Evolutionary conservation across 30 jellyfish, hydroid and myxozoan species (phyloP).

Genomic region (Chrysaora quinquecirrha): DNA sequence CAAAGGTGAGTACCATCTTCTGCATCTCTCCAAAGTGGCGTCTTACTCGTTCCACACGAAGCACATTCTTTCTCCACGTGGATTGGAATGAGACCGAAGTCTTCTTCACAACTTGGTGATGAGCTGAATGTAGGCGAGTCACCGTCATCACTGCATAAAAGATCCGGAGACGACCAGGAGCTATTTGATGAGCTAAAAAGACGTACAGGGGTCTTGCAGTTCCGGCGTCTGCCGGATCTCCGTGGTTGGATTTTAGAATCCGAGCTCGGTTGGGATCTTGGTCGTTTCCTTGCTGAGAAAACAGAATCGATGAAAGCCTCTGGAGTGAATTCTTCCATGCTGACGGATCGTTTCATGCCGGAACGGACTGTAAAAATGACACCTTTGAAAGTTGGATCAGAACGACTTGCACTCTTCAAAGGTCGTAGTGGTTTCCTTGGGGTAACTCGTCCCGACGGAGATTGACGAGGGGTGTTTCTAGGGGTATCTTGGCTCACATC

Average conservation of each 20-base stretch:
- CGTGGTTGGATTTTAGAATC: constrained; percentile 52
- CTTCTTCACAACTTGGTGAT: constrained; percentile 60
- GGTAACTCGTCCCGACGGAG: constrained; percentile 58
- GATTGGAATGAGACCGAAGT: constrained; percentile 74
- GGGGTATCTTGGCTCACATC: constrained; percentile 41
- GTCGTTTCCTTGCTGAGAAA: constrained; percentile 52
- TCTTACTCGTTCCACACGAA: constrained; percentile 80
- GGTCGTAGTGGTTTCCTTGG: constrained; percentile 86
- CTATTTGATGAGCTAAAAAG: constrained; percentile 39
- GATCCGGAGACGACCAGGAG: constrained; percentile 42
- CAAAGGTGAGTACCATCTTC: constrained; percentile 95
- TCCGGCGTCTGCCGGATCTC: constrained; percentile 59
- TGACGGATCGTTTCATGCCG: constrained; percentile 55
- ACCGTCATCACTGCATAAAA: constrained; percentile 62
- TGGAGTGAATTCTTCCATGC: constrained; percentile 69
- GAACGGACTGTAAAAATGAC: constrained; percentile 75
- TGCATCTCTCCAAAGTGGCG: constrained; percentile 96
- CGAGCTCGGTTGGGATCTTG: constrained; percentile 68
- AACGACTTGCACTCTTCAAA: constrained; percentile 67
- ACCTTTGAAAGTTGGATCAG: constrained; percentile 78
- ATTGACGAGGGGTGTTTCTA: constrained; percentile 30
- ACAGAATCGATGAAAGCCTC: constrained; percentile 65
- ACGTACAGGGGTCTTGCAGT: constrained; percentile 77
- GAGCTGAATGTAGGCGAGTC: constrained; percentile 34
- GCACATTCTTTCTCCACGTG: constrained; percentile 80